phyloP scores from a whole-genome alignment of 1,140 invertebrate species.

The Popillia japonica region DNA sequence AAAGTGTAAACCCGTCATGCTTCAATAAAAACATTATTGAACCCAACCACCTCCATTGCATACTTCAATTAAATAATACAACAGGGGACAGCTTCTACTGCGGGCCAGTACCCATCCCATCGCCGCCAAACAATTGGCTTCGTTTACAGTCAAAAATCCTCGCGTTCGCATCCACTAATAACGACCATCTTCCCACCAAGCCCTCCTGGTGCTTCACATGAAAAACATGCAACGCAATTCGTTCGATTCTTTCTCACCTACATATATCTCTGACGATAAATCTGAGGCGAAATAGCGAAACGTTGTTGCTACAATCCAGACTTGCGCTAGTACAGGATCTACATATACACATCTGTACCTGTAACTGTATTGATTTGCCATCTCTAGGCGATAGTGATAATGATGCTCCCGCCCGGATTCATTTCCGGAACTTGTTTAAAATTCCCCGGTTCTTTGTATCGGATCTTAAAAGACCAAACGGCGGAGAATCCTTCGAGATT shows the following conservation, averaged over 20 bases:
- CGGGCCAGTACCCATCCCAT: neutral
- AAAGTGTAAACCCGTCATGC: too few species aligned
- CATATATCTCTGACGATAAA: neutral
- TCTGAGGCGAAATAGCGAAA: neutral
- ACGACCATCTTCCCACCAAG: conserved; percentile 35
- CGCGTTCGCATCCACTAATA: conserved; percentile 11
- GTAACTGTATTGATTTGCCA: conserved; percentile 1
- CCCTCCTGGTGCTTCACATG: neutral
- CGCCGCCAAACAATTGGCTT: conserved; percentile 39
- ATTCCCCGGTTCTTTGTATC: conserved; percentile 41
- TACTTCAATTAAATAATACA: conserved; percentile 43
- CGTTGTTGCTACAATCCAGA: neutral
- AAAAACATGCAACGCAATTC: neutral
- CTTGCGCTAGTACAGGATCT: neutral
- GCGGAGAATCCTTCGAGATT: neutral
- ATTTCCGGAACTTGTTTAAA: conserved; percentile 44
- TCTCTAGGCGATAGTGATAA: conserved; percentile 39
- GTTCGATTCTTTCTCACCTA: conserved; percentile 1
- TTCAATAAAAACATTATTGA: too few species aligned
- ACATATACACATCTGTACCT: neutral
- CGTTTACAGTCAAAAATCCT: conserved; percentile 37
- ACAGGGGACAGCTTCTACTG: neutral
- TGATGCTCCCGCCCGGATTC: conserved; percentile 42
- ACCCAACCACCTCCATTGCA: neutral
- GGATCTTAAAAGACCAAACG: neutral